Evolutionary conservation across 2,797 vertebrate genomes (phyloP), one percentile per base, ranked within the genome.

Genomic region (Poecilia velifera): DNA sequence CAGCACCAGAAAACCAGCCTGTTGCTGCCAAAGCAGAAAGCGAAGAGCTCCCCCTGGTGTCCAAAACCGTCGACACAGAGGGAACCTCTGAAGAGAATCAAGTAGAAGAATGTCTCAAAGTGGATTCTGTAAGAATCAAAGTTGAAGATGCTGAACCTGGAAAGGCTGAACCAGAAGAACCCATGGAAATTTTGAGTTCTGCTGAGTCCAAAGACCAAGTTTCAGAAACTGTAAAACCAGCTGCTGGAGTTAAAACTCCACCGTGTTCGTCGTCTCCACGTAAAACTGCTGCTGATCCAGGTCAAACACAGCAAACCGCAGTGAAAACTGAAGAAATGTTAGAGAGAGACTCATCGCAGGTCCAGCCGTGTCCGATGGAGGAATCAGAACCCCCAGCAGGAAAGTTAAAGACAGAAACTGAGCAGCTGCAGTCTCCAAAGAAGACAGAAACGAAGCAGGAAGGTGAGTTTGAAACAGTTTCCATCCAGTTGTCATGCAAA

Each of bases 391-490:
- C 81, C 41, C 13, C 75, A 2, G 64, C 31, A 34, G 45, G 6
- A 25, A 74, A 13, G 8, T n/a, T 25, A 1, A 76, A 83, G 59
- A 51, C 41, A 8, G n/a, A 66, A 41, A 41, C 13, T 0, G 59
- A 7, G 1, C 53, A 80, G 6, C 76, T 70, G 45, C 55, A 43
- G n/a, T 34, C 22, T 14, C 3, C 39, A 36, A 9, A 22, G 64
- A 43, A 28, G 16, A 28, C 5, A 1, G 62, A 22, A 31, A 31
- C 51, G 6, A 4, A 12, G 0, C 45, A 36, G 3, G 62, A 82
- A 72, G 89, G 87, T 91, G 22, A 1, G 76, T 78, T 72, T 10
- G 25, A 53, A 9, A 47, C 43, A 6, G 20, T 41, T 22, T 53
- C 22, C 51, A 22, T 25, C 8, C 51, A 53, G 51, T 22, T 53